Base-by-base conservation (phyloP, 2,888 invertebrate genomes). In the Aporophyla lueneburgensis region DNA sequence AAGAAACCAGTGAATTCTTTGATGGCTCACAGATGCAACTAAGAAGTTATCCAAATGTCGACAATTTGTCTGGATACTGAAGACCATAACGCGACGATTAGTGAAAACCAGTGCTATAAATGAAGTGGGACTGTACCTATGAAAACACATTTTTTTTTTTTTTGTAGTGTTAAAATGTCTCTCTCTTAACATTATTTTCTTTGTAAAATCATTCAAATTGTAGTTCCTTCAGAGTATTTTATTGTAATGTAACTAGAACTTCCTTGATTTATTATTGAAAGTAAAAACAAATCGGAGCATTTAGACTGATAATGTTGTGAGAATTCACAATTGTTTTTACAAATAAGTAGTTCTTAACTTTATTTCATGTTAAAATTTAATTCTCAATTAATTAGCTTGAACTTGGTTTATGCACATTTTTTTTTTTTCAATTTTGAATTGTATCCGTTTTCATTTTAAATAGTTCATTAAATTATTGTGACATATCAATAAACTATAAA, bases 1-100 rank as follows among this genome's bases (percentile, higher is more conserved):
- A 62, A 7, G 56, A 54, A 10, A 66, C 46, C 9, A 53, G 24
- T 62, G 56, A 19, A 51, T 61, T 69, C 6, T 40, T n/a, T 46
- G 54, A 21, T 19, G 49, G 21, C 16, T 24, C 53, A 53, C 53
- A 71, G 40, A 10, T 59, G 33, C 68, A 54, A 69, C 43, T 46
- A 14, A 73, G 43, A 54, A 59, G 40, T 10, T 66, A 71, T 49
- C 14, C 49, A 12, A 7, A 12, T 46, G 59, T 56, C 21, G 49
- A 58, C 24, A 58, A 51, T 5, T n/a, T 65, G 5, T 58, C 68
- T 27, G 68, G 68, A 19, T 63, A 49, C 54, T 59, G 51, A 58
- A n/a, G 16, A 16, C 19, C 40, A 14, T 19, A 62, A 62, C 5
- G n/a, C 16, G 0, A n/a, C n/a, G 6, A 33, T 33, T 4, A 70